Evolutionary conservation across 2,113 vertebrate species (phyloP), one percentile per base, ranked within the genome.

Genomic region (Hippocampus abdominalis): DNA sequence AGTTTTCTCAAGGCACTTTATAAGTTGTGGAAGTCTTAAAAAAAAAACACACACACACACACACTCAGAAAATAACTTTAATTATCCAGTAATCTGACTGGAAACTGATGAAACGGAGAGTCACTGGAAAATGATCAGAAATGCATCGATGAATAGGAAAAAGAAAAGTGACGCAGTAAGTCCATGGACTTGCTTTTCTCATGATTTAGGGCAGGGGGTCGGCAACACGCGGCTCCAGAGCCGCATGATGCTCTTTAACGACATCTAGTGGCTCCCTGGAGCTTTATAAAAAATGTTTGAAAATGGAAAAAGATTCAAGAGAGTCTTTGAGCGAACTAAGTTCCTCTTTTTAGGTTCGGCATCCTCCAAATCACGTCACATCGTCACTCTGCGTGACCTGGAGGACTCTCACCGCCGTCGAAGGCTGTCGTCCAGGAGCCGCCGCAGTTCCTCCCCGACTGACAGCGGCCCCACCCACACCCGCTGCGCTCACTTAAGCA

Each of bases 341-440:
- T 57, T 39, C 16, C 0, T 64, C 23, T 5, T 77, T 21, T 72
- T 62, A 85, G 82, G 75, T n/a, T 75, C 70, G 0, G 60, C 42
- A 23, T 73, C 56, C 65, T 68, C 86, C 80, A 91, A 93, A 79
- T 89, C 93, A 0, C 95, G 94, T 80, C 94, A 93, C 72, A 93
- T 95, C 75, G 87, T 95, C 42, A 95, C 94, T 0, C 81, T 96
- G 71, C 92, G 94, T 39, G 95, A 96, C 80, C 89, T 89, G 9
- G 94, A 94, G 60, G 94, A 94, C 62, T 90, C 90, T 1, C 89
- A 94, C 0, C 91, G 94, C 8, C 88, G 91, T 1, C 90, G 93
- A 5, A 89, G 94, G 29, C 92, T 91, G 66, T 90, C 91, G 0
- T 81, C 92, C 21, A 84, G 89, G 25, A 91, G 91, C 61, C 88